Percentiles rank a stretch among this genome's conserved stretches.
Evolutionary conservation across 2,888 invertebrate genomes (phyloP).

Genomic region (Metacarcinus magister): DNA sequence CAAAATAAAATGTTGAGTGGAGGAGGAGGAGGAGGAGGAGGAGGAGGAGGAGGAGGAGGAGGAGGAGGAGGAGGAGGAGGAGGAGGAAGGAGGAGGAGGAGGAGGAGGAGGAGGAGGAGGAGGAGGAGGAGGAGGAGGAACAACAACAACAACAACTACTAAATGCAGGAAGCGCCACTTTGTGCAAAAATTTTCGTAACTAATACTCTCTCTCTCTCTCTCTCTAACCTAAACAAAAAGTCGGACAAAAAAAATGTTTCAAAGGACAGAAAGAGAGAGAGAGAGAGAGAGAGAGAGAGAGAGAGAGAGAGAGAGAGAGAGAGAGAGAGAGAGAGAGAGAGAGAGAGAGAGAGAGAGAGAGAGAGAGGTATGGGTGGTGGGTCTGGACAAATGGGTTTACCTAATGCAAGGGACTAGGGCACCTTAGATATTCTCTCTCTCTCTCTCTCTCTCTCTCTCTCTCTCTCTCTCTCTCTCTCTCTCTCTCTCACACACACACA

Average conservation of each 20-base stretch:
- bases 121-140: background rate
- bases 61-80: background rate
- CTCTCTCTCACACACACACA: too few species aligned
- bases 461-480: background rate
- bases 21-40: conserved; percentile 4
- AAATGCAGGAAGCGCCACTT: too few species aligned
- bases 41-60: conserved; percentile 13
- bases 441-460: conserved; percentile 21
- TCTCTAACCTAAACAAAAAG: background rate
- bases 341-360: background rate
- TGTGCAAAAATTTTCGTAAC: too few species aligned
- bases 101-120: too few species aligned
- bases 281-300: background rate
- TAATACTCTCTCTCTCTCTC: too few species aligned
- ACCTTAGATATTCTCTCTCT: background rate
- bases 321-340: conserved; percentile 63
- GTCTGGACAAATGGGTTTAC: conserved; percentile 1
- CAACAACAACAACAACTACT: background rate
- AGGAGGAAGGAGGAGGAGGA: too few species aligned
- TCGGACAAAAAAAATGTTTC: background rate
- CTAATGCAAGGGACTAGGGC: background rate
- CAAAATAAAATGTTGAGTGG: too few species aligned
- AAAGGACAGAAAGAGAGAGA: too few species aligned
- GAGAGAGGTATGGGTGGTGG: background rate
- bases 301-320: conserved; percentile 8